Evolutionary conservation across 2,797 vertebrate genomes (phyloP).

Genomic region (Pipistrellus pygmaeus): DNA sequence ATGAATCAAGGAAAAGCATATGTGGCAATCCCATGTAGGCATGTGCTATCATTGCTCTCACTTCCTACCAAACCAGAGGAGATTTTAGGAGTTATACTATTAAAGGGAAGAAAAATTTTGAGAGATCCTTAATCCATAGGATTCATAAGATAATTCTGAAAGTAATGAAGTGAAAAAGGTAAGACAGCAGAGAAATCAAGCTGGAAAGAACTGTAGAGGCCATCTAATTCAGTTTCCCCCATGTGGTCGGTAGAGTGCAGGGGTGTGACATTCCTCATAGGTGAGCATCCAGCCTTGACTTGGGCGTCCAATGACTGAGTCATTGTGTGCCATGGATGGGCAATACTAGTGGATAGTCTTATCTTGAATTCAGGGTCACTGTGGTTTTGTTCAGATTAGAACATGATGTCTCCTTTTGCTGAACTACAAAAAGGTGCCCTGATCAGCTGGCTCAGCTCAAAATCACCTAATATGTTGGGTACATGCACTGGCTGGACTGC

Average conservation of each 20-base stretch:
- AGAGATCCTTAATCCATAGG: background rate
- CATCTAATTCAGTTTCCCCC: fast-evolving
- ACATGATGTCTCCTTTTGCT: background rate
- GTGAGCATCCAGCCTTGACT: background rate
- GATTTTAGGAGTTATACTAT: background rate
- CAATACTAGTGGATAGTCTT: background rate
- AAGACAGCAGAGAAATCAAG: background rate
- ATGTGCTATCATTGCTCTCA: background rate
- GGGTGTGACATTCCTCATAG: too few relatives aligned
- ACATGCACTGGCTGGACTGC: background rate
- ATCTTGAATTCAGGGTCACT: background rate
- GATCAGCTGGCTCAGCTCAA: background rate
- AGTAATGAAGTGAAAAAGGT: background rate
- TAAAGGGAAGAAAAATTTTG: background rate
- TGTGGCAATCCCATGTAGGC: background rate
- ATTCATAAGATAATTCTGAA: background rate
- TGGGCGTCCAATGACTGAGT: background rate
- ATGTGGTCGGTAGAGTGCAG: fast-evolving
- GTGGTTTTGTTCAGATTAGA: background rate
- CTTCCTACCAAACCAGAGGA: conserved; percentile 12
- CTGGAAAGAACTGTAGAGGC: background rate
- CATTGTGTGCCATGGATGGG: background rate
- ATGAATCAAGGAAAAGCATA: background rate
- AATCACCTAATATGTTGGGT: background rate
- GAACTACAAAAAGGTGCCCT: background rate